These are phyloP conservation scores for Ptychochromis oligacanthus DNA, from an alignment of 2,113 vertebrate genomes.

Conservation along the genomic window DNA sequence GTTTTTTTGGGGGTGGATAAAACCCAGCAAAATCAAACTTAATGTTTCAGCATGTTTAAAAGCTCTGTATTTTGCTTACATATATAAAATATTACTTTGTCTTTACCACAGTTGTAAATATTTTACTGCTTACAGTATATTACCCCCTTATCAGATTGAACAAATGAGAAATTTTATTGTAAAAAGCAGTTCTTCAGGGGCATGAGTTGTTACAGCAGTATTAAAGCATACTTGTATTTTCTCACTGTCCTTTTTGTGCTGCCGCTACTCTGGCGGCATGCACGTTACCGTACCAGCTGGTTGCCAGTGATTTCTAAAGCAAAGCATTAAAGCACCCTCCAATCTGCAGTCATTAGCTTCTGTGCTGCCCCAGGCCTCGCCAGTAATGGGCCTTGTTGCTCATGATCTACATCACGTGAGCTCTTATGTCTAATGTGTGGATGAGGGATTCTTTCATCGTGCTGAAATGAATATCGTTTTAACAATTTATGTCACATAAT, in stretches of 20 bases:
- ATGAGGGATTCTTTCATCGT: slow-evolving; percentile 56
- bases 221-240: slow-evolving; percentile 49
- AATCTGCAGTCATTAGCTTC: slow-evolving; percentile 71
- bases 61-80: not conserved
- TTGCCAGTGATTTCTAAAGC: slow-evolving; percentile 63
- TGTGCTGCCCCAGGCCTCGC: slow-evolving; percentile 52
- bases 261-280: slow-evolving; percentile 31
- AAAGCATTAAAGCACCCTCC: slow-evolving; percentile 68
- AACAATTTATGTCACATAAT: slow-evolving; percentile 60
- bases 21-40: not conserved
- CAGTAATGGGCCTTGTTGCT: slow-evolving; percentile 72
- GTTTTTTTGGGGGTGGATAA: not conserved
- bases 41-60: not conserved
- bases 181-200: slow-evolving; percentile 26
- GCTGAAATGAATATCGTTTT: slow-evolving; percentile 55
- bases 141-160: not conserved
- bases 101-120: not conserved
- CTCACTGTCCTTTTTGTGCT: slow-evolving; percentile 59
- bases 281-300: slow-evolving; percentile 58
- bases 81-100: not conserved
- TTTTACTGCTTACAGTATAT: slow-evolving; percentile 4
- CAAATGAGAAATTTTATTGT: slow-evolving; percentile 19
- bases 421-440: slow-evolving; percentile 68
- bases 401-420: slow-evolving; percentile 68
- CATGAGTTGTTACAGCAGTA: slow-evolving; percentile 31